Evolutionary conservation across 2,113 vertebrate species (phyloP).

Genomic region (Neotoma lepida): DNA sequence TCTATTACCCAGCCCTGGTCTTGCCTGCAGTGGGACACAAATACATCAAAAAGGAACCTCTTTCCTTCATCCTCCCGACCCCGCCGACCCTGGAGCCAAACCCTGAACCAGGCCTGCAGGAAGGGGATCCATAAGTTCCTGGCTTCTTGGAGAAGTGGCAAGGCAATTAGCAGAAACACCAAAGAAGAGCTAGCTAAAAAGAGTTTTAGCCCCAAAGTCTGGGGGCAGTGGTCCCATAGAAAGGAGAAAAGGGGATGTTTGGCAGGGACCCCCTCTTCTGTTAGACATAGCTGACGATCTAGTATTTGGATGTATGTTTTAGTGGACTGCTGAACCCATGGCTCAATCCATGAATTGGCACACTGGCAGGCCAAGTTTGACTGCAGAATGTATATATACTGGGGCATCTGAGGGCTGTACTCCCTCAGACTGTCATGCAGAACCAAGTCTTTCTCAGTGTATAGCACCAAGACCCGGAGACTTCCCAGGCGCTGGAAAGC

Average conservation of each 20-base stretch:
- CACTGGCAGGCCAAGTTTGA: constrained; percentile 30
- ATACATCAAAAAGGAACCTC: constrained; percentile 46
- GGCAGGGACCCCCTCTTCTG: neutral
- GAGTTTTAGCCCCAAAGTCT: constrained; percentile 1
- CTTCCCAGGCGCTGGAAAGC: neutral
- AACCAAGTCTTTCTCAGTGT: neutral
- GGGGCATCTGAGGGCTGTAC: constrained; percentile 44
- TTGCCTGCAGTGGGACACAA: constrained; percentile 57
- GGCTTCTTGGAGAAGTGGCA: constrained; percentile 40
- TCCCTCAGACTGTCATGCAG: constrained; percentile 19
- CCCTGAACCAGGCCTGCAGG: constrained; percentile 35
- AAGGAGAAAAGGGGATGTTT: constrained; percentile 10
- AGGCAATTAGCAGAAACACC: constrained; percentile 23
- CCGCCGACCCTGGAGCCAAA: constrained; percentile 42
- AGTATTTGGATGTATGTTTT: neutral
- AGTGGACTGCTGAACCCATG: neutral
- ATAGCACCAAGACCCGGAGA: constrained; percentile 46
- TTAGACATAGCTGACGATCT: neutral
- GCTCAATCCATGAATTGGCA: constrained; percentile 50
- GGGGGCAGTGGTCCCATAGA: constrained; percentile 44
- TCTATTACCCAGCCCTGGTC: constrained; percentile 40
- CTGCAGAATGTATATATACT: neutral
- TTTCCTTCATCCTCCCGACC: neutral
- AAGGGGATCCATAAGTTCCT: constrained; percentile 50
- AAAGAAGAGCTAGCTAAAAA: constrained; percentile 13